Percentiles rank a stretch among this genome's conserved stretches.
Conservation (phyloP, 2,888 invertebrate genomes). For the Clostera curtula region DNA sequence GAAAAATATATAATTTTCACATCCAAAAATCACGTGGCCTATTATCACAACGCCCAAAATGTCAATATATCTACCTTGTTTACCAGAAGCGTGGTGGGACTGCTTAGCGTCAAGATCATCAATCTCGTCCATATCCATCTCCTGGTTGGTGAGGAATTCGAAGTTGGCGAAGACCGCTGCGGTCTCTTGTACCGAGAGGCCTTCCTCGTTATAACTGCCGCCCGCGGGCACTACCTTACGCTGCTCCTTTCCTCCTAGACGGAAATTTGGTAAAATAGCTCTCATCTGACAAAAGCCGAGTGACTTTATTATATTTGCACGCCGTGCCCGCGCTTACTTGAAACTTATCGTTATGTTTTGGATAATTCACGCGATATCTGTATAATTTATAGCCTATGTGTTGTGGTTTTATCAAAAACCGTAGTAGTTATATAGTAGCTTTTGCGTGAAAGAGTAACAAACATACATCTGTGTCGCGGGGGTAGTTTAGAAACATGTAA, state of each 20-base stretch:
- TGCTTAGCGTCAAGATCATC: slow-evolving; percentile 82
- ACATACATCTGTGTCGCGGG: no score
- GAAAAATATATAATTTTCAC: no score
- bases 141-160: slow-evolving; percentile 91
- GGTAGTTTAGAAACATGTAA: no score
- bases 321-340: no score
- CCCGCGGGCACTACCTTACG: slow-evolving; percentile 49
- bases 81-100: slow-evolving; percentile 51
- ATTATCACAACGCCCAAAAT: slow-evolving; percentile 11
- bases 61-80: slow-evolving; percentile 42
- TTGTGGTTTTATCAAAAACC: no score
- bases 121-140: slow-evolving; percentile 93
- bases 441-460: no score
- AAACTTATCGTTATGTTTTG: no score
- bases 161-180: slow-evolving; percentile 97
- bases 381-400: no score
- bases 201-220: slow-evolving; percentile 59
- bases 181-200: slow-evolving; percentile 75
- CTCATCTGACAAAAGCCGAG: no score
- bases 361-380: no score
- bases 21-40: not conserved
- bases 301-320: no score
- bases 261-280: slow-evolving; percentile 1
- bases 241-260: slow-evolving; percentile 42
- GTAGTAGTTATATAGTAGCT: no score